Evolutionary conservation across 2,888 invertebrate genomes (phyloP).

Genomic region (Cylindroiulus punctatus): DNA sequence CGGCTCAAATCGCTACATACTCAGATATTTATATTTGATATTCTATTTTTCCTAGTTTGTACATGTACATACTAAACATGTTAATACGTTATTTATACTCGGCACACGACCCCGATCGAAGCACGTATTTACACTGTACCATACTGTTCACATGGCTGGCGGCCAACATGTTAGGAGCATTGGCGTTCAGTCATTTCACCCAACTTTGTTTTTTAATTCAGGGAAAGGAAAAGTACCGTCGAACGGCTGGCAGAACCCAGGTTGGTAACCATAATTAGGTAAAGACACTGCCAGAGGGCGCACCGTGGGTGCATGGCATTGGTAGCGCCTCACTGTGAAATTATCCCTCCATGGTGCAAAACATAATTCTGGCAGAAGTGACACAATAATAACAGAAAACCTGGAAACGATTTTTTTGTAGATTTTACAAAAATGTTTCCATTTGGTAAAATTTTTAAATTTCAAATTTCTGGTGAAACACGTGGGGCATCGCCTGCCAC

Average conservation of each 20-base stretch:
- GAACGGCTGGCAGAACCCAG: slow-evolving; percentile 41
- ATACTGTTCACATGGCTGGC: background rate
- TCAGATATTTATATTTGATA: slow-evolving; percentile 18
- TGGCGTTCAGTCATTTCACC: background rate
- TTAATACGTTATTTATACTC: background rate
- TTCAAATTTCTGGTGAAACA: too few species aligned
- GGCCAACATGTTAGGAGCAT: background rate
- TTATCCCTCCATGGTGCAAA: background rate
- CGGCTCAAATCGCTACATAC: background rate
- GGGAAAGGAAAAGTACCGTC: slow-evolving; percentile 27
- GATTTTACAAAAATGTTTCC: background rate
- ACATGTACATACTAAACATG: background rate
- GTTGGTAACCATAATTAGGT: background rate
- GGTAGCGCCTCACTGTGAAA: background rate
- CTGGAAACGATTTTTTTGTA: background rate
- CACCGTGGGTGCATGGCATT: background rate
- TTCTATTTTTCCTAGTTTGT: background rate
- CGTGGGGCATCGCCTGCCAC: too few species aligned
- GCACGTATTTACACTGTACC: background rate
- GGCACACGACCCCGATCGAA: background rate
- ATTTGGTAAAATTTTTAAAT: background rate
- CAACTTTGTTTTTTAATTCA: slow-evolving; percentile 16
- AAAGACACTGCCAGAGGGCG: background rate
- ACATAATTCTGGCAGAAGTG: background rate
- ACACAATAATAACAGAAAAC: too few species aligned